phyloP scores from a whole-genome alignment of 2,113 vertebrate species.

The Saguinus midas region DNA sequence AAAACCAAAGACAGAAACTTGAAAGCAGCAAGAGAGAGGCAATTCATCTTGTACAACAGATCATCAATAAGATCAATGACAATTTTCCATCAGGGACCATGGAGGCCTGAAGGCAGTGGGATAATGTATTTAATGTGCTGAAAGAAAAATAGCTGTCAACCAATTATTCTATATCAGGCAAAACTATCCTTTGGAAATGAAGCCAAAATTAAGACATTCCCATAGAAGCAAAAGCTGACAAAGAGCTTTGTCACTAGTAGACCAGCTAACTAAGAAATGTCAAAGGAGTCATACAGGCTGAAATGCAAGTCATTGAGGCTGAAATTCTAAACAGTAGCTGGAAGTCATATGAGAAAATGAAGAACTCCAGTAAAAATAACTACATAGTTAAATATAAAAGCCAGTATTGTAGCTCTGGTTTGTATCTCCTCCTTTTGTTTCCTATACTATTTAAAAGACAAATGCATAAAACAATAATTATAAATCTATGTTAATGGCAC shows the following conservation, averaged over 20 bases:
- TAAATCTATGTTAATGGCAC: rapidly evolving
- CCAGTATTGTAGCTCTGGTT: rapidly evolving
- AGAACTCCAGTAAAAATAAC: not conserved
- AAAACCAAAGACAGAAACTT: not conserved
- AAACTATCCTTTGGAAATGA: not conserved
- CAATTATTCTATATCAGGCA: not conserved
- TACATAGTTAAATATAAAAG: rapidly evolving
- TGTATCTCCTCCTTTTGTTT: not conserved
- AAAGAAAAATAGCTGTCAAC: not conserved
- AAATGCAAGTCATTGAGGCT: not conserved
- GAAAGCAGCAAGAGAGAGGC: not conserved
- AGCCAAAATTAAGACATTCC: not conserved
- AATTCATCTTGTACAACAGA: not conserved
- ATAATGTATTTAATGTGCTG: rapidly evolving
- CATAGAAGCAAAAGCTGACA: too few relatives aligned
- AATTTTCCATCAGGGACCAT: not conserved
- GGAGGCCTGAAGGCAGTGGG: not conserved
- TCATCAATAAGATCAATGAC: not conserved
- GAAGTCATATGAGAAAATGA: not conserved
- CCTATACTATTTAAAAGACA: not conserved
- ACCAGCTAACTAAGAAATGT: not conserved
- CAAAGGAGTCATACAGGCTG: not conserved
- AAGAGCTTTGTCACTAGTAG: rapidly evolving
- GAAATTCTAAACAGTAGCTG: rapidly evolving
- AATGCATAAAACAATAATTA: too few relatives aligned